Evolutionary conservation across 2,797 vertebrate species (phyloP), one percentile per base, ranked within the genome.

Genomic region (Pogonophryne albipinna): DNA sequence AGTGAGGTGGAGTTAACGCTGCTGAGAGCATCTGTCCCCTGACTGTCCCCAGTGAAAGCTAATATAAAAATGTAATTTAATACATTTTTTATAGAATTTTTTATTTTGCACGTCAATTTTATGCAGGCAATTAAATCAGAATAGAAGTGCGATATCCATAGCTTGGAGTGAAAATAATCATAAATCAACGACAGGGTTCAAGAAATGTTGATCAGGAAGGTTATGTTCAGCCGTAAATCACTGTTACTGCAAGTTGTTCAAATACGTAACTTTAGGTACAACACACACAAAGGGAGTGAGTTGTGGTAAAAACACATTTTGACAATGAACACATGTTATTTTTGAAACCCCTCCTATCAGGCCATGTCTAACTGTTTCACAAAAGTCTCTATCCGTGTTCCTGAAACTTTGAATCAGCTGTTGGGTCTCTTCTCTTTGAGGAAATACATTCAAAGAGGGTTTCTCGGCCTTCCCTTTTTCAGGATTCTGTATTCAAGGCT

Each of bases 221-320:
- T 69, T 23, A 20, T 14, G n/a, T 23, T 16, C 45, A 47, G 50
- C 44, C 60, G 77, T 89, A 79, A 81, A 84, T 81, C 81, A 76
- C 6, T 60, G 9, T 10, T 16, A 1, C 31, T 41, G 31, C 15
- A 31, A 73, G 31, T 76, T 63, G 58, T 38, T 45, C 5, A 73
- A 66, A 42, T 46, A 19, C 16, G 17, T 65, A 34, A 78, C n/a
- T n/a, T n/a, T n/a, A 68, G 63, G 11, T 31, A 58, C 5, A 23
- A 63, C 11, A 6, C 11, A 6, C 19, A 13, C 14, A 53, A 59
- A 46, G 10, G 4, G 34, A 0, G 16, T 23, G 49, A 57, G 23
- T 55, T 3, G 2, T 4, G 6, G 9, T 52, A 10, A 76, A 46
- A 27, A 46, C 4, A 27, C 6, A 49, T 44, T 66, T 52, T 52